Percentiles rank a stretch among this genome's conserved stretches.
phyloP scores from a whole-genome alignment of 2,888 invertebrate genomes.

The Thymelicus acteon region DNA sequence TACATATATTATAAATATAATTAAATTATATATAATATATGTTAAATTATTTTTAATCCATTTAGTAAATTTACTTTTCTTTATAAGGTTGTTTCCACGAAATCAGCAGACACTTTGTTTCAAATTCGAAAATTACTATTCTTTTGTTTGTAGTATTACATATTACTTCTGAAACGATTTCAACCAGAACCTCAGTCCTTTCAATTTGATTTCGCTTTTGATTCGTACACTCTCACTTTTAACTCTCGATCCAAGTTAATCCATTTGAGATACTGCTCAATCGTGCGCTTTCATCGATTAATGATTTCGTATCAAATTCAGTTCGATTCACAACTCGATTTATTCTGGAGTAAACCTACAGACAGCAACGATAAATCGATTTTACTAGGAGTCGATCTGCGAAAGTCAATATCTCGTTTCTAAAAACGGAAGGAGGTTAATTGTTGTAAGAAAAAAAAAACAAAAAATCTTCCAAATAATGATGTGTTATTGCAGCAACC shows the following conservation, averaged over 20 bases:
- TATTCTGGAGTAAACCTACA: not conserved
- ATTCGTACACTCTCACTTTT: conserved; percentile 8
- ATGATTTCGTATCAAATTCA: not conserved
- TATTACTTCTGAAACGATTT: too few species aligned
- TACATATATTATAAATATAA: too few species aligned
- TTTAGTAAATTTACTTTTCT: too few species aligned
- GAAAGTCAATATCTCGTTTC: conserved; percentile 3
- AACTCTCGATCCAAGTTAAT: not conserved
- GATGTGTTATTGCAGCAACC: conserved; percentile 16
- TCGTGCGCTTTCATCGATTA: conserved; percentile 6
- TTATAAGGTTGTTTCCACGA: too few species aligned
- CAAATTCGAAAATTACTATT: too few species aligned
- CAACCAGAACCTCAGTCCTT: too few species aligned
- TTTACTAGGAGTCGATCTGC: not conserved
- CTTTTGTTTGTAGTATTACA: too few species aligned
- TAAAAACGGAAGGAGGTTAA: conserved; percentile 1
- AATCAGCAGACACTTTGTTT: too few species aligned
- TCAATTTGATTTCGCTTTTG: not conserved
- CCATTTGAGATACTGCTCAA: not conserved
- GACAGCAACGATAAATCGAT: not conserved
- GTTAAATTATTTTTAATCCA: too few species aligned
- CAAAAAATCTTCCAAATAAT: not conserved
- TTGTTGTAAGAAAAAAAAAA: conserved; percentile 4
- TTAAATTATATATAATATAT: too few species aligned
- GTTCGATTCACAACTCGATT: not conserved